Base-by-base conservation (phyloP, 2,888 invertebrate species). In the Patella caerulea region DNA sequence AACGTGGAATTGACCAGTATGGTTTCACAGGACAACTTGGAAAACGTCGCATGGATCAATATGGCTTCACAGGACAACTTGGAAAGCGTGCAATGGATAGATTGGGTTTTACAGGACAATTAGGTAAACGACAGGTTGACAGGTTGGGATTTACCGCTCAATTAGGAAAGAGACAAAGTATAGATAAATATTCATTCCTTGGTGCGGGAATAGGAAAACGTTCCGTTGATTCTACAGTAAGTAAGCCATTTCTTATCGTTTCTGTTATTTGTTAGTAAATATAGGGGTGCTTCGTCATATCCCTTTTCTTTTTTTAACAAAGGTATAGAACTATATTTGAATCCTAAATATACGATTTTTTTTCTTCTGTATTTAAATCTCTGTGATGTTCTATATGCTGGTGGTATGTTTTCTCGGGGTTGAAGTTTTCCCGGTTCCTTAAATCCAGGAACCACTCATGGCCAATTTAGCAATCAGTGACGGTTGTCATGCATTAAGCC, bases 161-260 rank as follows among this genome's bases (percentile, higher is more conserved):
- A 65, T 24, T 65, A 24, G 65, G 65, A 65, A 65, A 65, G 24
- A 19, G 65, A 12, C 65, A 65, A 65, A 65, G 65, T 24, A 65
- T 65, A 19, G 65, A 65, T 24, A 65, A 65, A 65, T 65, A 65
- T 24, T 65, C 65, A 19, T 65, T 65, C 14, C 24, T 65, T 24
- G 65, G 65, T 24, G 65, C 65, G 11, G 65, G 65, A 65, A 65
- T 65, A 65, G 65, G 65, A 19, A 65, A 65, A 65, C 65, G 65
- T 24, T 65, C 65, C 19, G 65, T 65, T 19, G 15, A 65, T 24
- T 12, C 19, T 17, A 65, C 65, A 24, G 65, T 65, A 65, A 65
- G 65, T 45, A 45, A 1, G 9, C 45, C 0, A 45, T 45, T 45
- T 45, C 9, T 45, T 45, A 45, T 9, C 1, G 45, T 45, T 45